phyloP scores from a whole-genome alignment of 1,140 invertebrate genomes.

The Anastrepha ludens region DNA sequence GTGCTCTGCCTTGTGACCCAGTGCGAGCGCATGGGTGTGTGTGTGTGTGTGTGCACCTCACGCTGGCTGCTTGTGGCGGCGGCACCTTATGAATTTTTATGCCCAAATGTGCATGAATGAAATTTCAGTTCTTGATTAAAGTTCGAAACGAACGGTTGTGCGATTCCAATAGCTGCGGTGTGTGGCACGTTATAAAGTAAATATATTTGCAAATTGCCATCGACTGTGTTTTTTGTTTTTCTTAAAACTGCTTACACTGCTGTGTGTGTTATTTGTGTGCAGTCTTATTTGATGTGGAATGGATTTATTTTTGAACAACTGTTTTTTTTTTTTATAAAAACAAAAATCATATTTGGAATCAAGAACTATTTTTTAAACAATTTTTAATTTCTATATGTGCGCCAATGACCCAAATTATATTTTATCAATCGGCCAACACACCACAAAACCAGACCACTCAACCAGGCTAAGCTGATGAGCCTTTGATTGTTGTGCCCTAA shows the following conservation, averaged over 20 bases:
- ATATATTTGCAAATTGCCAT: neutral
- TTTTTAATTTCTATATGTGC: neutral
- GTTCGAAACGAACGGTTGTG: conserved; percentile 50
- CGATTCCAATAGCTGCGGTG: neutral
- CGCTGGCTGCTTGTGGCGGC: neutral
- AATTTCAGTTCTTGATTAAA: conserved; percentile 51
- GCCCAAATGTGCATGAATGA: conserved; percentile 52
- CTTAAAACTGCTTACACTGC: too few species aligned
- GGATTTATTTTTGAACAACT: too few species aligned
- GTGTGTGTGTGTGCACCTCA: conserved; percentile 11
- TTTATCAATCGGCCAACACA: neutral
- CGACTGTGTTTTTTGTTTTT: too few species aligned
- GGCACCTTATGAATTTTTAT: conserved; percentile 45
- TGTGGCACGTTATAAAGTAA: neutral
- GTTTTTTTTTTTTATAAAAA: too few species aligned
- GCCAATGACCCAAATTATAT: neutral
- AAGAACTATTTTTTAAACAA: neutral
- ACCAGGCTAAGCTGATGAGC: neutral
- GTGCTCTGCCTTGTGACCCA: conserved; percentile 16
- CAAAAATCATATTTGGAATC: neutral
- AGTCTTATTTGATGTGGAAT: too few species aligned
- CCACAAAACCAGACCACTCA: neutral
- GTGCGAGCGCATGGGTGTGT: neutral
- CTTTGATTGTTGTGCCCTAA: neutral
- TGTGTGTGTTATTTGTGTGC: too few species aligned